These are phyloP conservation scores for Gallinago undulata DNA, from an alignment of 2,113 vertebrate genomes.

Conservation along the genomic window DNA sequence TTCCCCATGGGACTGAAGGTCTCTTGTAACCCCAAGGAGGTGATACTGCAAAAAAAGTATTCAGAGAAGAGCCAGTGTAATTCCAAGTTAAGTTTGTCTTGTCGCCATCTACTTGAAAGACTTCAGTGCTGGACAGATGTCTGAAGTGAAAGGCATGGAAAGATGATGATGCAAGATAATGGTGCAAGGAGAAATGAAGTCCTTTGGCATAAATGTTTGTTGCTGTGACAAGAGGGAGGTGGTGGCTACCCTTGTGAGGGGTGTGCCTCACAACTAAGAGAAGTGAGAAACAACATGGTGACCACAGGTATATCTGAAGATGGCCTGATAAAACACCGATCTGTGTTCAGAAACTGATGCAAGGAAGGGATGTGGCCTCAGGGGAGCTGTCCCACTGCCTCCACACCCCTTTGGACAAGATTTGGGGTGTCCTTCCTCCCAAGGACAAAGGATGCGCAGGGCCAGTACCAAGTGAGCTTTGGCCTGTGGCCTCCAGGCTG, in stretches of 20 bases:
- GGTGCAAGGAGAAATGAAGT: background rate
- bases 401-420: background rate
- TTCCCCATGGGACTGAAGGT: background rate
- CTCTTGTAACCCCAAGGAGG: background rate
- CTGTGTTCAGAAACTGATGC: background rate
- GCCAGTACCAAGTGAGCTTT: background rate
- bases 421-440: background rate
- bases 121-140: background rate
- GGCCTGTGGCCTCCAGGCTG: background rate
- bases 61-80: background rate
- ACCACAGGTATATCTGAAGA: background rate
- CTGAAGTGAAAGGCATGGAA: background rate
- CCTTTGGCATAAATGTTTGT: background rate
- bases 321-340: background rate
- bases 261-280: background rate
- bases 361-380: background rate
- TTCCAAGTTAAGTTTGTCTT: background rate
- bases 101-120: background rate
- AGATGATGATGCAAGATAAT: background rate
- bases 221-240: background rate
- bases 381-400: background rate
- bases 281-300: background rate
- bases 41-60: background rate
- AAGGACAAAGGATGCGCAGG: background rate
- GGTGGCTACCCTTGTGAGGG: background rate